Evolutionary conservation across 2,113 vertebrate genomes (phyloP).

Genomic region (Phaethornis superciliosus): DNA sequence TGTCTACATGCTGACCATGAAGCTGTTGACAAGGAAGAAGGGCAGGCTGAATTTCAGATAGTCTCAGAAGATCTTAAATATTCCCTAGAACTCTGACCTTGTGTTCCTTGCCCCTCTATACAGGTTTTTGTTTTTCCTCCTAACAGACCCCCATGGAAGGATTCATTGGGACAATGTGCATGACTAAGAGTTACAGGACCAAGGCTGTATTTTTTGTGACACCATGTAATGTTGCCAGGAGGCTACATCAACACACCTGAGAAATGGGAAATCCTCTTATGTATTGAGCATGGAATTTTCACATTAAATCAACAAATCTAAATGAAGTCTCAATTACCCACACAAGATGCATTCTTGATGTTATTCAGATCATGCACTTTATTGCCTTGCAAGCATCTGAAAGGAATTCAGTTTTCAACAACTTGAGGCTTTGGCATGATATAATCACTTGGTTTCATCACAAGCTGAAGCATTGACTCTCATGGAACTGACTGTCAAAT

Average conservation of each 20-base stretch:
- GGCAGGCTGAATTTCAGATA: background rate
- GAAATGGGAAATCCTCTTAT: background rate
- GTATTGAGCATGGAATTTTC: background rate
- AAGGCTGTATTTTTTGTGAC: background rate
- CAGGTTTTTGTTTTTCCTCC: background rate
- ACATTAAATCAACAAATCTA: background rate
- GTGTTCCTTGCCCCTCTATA: background rate
- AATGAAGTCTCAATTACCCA: background rate
- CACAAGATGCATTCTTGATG: background rate
- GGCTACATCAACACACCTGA: background rate
- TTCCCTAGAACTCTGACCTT: background rate
- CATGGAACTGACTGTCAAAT: background rate
- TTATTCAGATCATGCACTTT: background rate
- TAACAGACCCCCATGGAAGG: background rate
- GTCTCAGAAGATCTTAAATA: background rate
- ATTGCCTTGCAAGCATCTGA: background rate
- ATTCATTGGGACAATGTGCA: background rate
- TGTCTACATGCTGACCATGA: background rate
- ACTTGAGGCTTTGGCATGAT: background rate
- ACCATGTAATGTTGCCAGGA: background rate
- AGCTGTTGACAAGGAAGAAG: background rate
- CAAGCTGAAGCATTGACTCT: constrained; percentile 7
- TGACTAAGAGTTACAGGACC: background rate
- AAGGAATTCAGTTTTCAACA: background rate
- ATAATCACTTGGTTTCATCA: background rate